phyloP scores from a whole-genome alignment of 2,797 vertebrate genomes.

The Lutjanus argentimaculatus region DNA sequence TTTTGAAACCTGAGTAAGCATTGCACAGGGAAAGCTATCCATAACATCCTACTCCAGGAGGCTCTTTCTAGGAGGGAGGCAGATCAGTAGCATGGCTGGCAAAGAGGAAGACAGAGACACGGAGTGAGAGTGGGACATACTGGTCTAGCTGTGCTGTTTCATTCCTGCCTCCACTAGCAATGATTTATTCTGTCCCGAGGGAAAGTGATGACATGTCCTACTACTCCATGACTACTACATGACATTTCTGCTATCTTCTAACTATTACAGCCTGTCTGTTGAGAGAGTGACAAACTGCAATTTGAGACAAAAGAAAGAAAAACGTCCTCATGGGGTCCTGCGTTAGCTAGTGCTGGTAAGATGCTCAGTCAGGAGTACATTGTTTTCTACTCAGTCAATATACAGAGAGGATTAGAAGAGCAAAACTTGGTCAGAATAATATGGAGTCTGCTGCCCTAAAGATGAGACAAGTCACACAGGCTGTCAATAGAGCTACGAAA shows the following conservation, averaged over 20 bases:
- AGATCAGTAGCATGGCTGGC: constrained; percentile 14
- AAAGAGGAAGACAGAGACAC: background rate
- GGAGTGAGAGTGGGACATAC: constrained; percentile 24
- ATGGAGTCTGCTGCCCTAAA: background rate
- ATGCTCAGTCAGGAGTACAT: background rate
- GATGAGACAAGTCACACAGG: background rate
- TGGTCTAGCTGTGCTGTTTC: constrained; percentile 38
- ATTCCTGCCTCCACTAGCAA: constrained; percentile 54
- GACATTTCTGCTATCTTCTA: constrained; percentile 58
- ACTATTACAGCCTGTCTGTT: constrained; percentile 44
- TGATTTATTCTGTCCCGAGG: constrained; percentile 60
- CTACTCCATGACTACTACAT: constrained; percentile 52
- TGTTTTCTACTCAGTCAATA: constrained; percentile 9
- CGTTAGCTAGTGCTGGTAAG: background rate
- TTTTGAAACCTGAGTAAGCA: constrained; percentile 68
- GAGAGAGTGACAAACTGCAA: constrained; percentile 18
- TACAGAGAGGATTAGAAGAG: background rate
- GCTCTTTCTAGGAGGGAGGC: constrained; percentile 32
- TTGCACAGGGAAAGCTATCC: constrained; percentile 61
- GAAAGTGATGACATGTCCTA: constrained; percentile 61
- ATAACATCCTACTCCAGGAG: constrained; percentile 70
- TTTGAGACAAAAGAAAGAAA: constrained; percentile 23
- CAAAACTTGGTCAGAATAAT: background rate
- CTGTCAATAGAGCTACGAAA: background rate
- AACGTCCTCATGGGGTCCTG: background rate